Evolutionary conservation across 1,140 invertebrate genomes (phyloP).

Genomic region (Paraescarpia echinospica): DNA sequence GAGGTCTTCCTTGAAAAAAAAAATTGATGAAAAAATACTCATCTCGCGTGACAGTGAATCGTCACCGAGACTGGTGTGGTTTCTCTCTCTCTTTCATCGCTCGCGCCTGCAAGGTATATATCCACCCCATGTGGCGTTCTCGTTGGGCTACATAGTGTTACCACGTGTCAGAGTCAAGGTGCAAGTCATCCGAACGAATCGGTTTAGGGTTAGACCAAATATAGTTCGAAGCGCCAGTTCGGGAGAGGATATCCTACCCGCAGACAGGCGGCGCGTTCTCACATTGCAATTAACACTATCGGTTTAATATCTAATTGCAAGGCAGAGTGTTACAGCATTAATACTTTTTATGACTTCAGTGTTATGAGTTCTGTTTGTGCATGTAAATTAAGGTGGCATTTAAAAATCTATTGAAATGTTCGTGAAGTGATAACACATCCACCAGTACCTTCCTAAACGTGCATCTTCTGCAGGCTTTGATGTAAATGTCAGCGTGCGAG

Average conservation of each 20-base stretch:
- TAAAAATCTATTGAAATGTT: neutral
- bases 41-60: neutral
- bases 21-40: neutral
- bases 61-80: too few species aligned
- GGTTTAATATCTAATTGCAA: neutral
- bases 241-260: neutral
- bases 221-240: neutral
- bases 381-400: neutral
- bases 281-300: neutral
- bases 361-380: neutral
- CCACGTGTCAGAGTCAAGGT: neutral
- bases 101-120: neutral
- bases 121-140: too few species aligned
- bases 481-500: neutral
- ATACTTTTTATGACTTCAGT: neutral
- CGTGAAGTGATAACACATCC: neutral
- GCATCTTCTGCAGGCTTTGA: neutral
- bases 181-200: neutral
- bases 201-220: neutral
- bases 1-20: neutral
- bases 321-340: neutral
- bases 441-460: neutral
- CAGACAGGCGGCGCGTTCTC: too few species aligned
- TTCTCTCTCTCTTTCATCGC: neutral
- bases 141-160: neutral